Evolutionary conservation across 2,113 vertebrate genomes (phyloP), one percentile per base, ranked within the genome.

Genomic region (Lycaon pictus): DNA sequence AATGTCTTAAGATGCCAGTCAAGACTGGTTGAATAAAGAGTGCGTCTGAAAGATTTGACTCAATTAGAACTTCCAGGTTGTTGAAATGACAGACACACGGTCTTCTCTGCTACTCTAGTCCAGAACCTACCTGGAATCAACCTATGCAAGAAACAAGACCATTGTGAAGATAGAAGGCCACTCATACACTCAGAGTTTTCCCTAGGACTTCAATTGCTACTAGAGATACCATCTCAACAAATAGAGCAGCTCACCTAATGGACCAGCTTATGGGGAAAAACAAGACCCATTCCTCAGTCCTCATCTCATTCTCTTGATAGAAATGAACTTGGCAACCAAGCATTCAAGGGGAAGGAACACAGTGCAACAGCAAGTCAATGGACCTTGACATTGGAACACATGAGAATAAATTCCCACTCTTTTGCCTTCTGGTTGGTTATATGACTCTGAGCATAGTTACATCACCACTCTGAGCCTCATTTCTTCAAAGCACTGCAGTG

Each of bases 221-320:
- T 4, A 29, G 25, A 58, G 43, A 23, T 29, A 35, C 22, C 17
- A 19, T 56, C 4, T 93, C 86, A 51, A 29, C 1, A 22, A 25
- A 8, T 5, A 23, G 63, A 55, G 25, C 2, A 12, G 43, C 11
- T 67, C 48, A 17, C 13, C 2, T 53, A 7, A 53, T 5, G 48
- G 13, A 55, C 10, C 13, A 71, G 22, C 5, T 12, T 15, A n/a
- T 0, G 35, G 17, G 16, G 4, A 65, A 62, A 88, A 27, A 22
- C 1, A 4, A 20, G 63, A 48, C 1, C 8, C 3, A 0, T 9
- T 7, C 10, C 29, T 58, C 32, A 35, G 20, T 63, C 32, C 10
- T 37, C 3, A 5, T 2, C 19, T 32, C 19, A 7, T 22, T 60
- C 35, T 87, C 32, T 43, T 58, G 51, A 16, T 3, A 16, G 43